Evolutionary conservation across 2,797 vertebrate species (phyloP), one percentile per base, ranked within the genome.

Genomic region (Macrochelys suwanniensis): DNA sequence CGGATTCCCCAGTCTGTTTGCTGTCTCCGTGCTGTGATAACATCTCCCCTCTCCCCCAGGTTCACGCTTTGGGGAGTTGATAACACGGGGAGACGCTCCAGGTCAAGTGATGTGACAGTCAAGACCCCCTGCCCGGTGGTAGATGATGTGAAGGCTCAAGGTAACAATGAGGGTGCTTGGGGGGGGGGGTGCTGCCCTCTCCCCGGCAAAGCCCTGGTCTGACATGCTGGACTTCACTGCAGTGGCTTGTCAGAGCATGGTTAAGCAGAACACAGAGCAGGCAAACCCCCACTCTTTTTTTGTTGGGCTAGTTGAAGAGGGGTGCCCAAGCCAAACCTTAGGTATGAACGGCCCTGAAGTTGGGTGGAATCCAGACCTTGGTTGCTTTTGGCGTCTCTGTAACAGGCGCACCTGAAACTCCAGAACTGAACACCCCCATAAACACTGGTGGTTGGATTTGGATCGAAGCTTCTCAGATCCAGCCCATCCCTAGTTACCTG

Each of bases 131-230:
- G 99, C 96, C 99, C 99, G 0, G 99, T 99, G 84, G 99, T 99
- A 95, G 99, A 99, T 89, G 99, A 99, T 47, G 99, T 99, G 96
- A 99, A 99, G 98, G 99, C 99, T 85, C 99, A 99, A 99, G 99
- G 99, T 99, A 97, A 98, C 95, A 7, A 19, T 31, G 25, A 97
- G 31, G 33, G 68, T 74, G 8, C 25, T 88, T 19, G 68, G 88
- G 68, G n/a, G 68, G n/a, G 26, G 25, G 51, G 33, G 49, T 4
- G 11, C n/a, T 80, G 51, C 78, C 50, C 33, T n/a, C 33, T 31
- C 61, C 17, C 33, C 3, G 6, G 71, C 71, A 76, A 42, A 77
- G 26, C 45, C 25, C 26, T 28, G 13, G 26, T 49, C 45, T 28
- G 74, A 31, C 25, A 17, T 45, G 23, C 71, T 12, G 23, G 42